Percentiles rank a stretch among this genome's conserved stretches.
phyloP scores from a whole-genome alignment of 92 coral and sea anemone genomes.

The Parazoanthus darwini region DNA sequence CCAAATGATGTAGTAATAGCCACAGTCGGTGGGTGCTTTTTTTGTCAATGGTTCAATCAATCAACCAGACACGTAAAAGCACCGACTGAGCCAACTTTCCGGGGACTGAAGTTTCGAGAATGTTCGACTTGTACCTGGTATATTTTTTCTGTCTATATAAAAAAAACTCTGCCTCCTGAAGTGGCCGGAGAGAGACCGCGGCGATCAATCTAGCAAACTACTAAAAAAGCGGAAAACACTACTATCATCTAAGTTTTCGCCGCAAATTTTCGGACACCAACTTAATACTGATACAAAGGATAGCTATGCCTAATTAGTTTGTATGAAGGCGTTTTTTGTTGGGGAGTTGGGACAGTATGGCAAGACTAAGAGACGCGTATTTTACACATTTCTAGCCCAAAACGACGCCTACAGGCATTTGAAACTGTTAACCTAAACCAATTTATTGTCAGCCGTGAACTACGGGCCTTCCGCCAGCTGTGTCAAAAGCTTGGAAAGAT shows the following conservation, averaged over 20 bases:
- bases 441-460: background rate
- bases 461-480: background rate
- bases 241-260: background rate
- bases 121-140: background rate
- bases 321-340: background rate
- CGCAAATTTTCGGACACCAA: background rate
- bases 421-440: background rate
- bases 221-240: background rate
- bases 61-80: constrained; percentile 2
- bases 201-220: no score
- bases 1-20: background rate
- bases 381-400: background rate
- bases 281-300: background rate
- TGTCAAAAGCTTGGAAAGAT: background rate
- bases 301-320: background rate
- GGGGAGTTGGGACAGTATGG: background rate
- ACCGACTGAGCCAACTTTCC: background rate
- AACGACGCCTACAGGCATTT: constrained; percentile 15
- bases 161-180: background rate
- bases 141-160: background rate
- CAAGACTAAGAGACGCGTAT: background rate
- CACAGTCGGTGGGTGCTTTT: background rate
- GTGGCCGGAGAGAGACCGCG: background rate
- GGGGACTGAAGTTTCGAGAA: background rate
- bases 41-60: constrained; percentile 10